phyloP scores from a whole-genome alignment of 2,113 vertebrate species.

The Corvus hawaiiensis region DNA sequence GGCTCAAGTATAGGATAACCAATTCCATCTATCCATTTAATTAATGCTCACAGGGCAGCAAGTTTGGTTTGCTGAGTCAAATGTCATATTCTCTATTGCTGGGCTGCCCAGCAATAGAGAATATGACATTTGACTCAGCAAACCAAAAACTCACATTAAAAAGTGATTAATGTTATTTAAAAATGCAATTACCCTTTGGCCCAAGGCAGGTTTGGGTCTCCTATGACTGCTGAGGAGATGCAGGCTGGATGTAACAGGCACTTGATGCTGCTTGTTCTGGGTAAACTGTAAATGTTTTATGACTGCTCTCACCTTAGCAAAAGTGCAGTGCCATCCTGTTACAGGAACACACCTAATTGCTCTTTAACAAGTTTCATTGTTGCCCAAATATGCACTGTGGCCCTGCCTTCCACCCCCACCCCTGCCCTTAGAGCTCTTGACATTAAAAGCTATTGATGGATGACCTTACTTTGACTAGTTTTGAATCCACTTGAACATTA shows the following conservation, averaged over 20 bases:
- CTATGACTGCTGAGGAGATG: background rate
- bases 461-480: conserved; percentile 34
- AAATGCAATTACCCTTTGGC: conserved; percentile 30
- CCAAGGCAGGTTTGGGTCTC: background rate
- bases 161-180: conserved; percentile 25
- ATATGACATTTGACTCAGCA: conserved; percentile 21
- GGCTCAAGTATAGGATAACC: background rate
- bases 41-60: background rate
- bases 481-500: background rate
- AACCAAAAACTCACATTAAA: background rate
- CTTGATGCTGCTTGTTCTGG: background rate
- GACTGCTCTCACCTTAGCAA: conserved; percentile 7
- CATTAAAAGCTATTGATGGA: conserved; percentile 37
- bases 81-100: no score
- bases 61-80: no score
- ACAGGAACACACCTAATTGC: background rate
- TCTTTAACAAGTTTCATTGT: conserved; percentile 27
- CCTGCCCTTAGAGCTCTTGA: conserved; percentile 19
- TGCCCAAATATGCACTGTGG: background rate
- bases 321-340: background rate
- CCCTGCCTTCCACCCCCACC: background rate
- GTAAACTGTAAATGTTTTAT: conserved; percentile 28
- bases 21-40: background rate
- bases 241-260: background rate
- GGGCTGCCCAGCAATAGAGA: background rate